Base-by-base conservation (phyloP, 2,113 vertebrate species). In the Proterorhinus semilunaris region DNA sequence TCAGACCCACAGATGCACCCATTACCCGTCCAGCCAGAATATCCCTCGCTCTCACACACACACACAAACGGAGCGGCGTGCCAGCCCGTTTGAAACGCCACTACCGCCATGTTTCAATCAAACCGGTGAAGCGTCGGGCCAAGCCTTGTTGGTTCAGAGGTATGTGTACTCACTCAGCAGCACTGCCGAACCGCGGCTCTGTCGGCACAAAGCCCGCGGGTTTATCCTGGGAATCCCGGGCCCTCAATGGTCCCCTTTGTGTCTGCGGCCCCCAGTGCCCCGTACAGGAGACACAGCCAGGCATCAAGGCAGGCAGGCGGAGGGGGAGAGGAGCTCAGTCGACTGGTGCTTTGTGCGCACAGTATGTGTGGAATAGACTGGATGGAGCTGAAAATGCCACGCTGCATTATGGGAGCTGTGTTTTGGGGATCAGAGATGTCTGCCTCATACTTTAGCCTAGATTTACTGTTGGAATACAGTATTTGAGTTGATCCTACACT, bases 161-260 rank as follows among this genome's bases (percentile, higher is more conserved):
- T 75, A 82, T 89, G 83, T 79, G 81, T 67, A 68, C 76, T 83
- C 72, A 76, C 78, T 80, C 50, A 66, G 67, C 83, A 75, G 67
- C 0, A 49, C 80, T 78, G 79, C 71, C 75, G 84, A 84, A 84
- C 79, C 72, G 45, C 79, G 65, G 84, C 71, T 91, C 75, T 75
- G 69, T 57, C 62, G 68, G 74, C 44, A 91, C 86, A 90, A 89
- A 81, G 55, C 73, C n/a, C 52, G 1, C 0, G 65, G 80, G 81
- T 67, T 90, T 78, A 89, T 87, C 81, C 74, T 62, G 84, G 84
- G 84, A 85, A 87, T 87, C 78, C 79, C 72, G n/a, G 63, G 66
- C 73, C 80, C 81, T 85, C 87, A 90, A 67, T 84, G 45, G 71
- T 69, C n/a, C 67, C 75, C 75, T 82, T 88, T 90, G 86, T 90